A percentile compares a stretch with the other conserved stretches of the same genome.
These are phyloP conservation scores for Stenodema calcarata DNA, from an alignment of 2,888 invertebrate species.

Conservation along the genomic window DNA sequence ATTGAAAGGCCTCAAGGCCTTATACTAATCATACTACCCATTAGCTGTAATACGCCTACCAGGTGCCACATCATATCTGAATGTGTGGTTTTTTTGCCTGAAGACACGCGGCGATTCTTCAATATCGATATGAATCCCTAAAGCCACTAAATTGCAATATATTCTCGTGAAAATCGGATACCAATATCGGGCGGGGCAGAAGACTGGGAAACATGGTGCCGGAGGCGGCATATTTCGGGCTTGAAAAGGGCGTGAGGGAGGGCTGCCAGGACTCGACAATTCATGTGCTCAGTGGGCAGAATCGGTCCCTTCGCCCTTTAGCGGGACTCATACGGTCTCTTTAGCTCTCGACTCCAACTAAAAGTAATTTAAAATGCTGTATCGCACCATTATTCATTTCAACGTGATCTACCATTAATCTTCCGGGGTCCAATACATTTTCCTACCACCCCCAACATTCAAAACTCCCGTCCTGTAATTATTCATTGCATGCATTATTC, in stretches of 20 bases:
- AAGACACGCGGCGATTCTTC: neutral
- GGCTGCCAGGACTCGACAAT: conserved; percentile 11
- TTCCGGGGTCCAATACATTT: too few relatives aligned
- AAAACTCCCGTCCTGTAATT: too few relatives aligned
- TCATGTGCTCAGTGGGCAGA: conserved; percentile 3
- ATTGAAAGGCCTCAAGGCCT: too few relatives aligned
- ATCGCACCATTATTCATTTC: neutral
- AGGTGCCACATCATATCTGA: too few relatives aligned
- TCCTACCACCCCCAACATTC: too few relatives aligned
- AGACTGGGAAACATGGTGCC: neutral
- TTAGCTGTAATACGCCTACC: too few relatives aligned
- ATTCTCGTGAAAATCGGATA: neutral
- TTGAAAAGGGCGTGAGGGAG: neutral
- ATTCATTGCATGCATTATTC: too few relatives aligned
- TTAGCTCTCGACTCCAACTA: neutral
- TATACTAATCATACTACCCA: too few relatives aligned
- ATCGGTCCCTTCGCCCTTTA: conserved; percentile 5
- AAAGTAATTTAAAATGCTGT: neutral
- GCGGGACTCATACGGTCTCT: neutral
- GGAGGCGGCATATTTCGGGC: neutral
- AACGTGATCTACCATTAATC: neutral
- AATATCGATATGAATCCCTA: neutral
- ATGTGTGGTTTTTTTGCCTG: too few relatives aligned
- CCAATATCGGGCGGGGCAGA: neutral
- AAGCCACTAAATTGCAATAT: neutral